A percentile compares a stretch with the other conserved stretches of the same genome.
Evolutionary conservation across 2,113 vertebrate species (phyloP).

Genomic region (Scomber japonicus): DNA sequence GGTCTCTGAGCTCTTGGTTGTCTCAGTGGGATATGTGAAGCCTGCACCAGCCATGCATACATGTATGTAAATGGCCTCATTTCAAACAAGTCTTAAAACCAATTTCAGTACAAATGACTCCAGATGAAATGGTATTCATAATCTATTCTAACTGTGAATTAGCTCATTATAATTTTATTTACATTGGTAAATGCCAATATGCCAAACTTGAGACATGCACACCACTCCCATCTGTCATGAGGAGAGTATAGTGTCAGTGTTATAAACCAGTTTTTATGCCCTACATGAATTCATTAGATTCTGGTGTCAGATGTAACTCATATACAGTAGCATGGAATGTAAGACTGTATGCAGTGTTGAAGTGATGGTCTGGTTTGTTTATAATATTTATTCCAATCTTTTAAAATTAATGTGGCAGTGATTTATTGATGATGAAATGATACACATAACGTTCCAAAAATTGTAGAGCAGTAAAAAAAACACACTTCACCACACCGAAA

Average conservation of each 20-base stretch:
- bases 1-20: background rate
- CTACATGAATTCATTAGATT: background rate
- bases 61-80: constrained; percentile 64
- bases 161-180: constrained; percentile 26
- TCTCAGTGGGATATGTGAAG: constrained; percentile 29
- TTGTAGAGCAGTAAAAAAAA: background rate
- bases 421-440: constrained; percentile 20
- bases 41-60: constrained; percentile 51
- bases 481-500: background rate
- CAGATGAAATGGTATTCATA: constrained; percentile 29
- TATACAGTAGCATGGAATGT: background rate
- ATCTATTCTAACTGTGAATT: constrained; percentile 43
- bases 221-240: background rate
- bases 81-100: constrained; percentile 35
- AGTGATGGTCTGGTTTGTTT: background rate
- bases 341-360: background rate
- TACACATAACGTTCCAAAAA: background rate
- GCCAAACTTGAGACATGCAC: constrained; percentile 13
- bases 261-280: background rate
- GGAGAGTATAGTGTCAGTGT: background rate
- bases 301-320: background rate
- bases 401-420: background rate
- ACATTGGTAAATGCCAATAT: background rate
- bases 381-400: background rate
- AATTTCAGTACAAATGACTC: constrained; percentile 43